Evolutionary conservation across 2,113 vertebrate species (phyloP).

Genomic region (Alces alces): DNA sequence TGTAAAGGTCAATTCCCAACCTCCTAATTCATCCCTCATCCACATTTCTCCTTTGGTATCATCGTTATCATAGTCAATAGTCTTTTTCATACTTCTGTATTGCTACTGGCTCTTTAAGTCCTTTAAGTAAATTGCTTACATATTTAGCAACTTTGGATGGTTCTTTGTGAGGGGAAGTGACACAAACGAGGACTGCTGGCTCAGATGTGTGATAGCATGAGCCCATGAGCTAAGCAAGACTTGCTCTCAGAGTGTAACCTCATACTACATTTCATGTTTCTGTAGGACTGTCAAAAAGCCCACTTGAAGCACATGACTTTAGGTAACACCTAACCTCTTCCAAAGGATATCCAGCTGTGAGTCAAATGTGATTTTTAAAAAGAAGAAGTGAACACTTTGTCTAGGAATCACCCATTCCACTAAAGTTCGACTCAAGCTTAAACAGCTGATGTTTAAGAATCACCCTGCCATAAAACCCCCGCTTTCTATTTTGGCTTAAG

Average conservation of each 20-base stretch:
- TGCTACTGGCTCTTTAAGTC: neutral
- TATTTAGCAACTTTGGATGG: neutral
- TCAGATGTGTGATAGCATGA: neutral
- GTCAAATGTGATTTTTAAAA: constrained; percentile 33
- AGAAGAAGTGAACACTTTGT: neutral
- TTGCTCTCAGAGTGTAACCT: neutral
- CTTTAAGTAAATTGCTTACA: neutral
- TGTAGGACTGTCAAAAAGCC: neutral
- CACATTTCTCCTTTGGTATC: neutral
- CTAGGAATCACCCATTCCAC: neutral
- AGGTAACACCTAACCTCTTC: constrained; percentile 23
- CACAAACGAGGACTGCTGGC: neutral
- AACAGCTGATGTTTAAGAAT: neutral
- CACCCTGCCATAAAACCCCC: neutral
- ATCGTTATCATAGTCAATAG: neutral
- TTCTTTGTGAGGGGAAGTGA: neutral
- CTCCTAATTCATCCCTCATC: neutral
- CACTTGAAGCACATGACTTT: constrained; percentile 73
- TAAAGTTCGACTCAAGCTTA: neutral
- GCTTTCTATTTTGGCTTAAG: neutral
- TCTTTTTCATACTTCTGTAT: neutral
- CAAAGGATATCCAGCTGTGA: constrained; percentile 29
- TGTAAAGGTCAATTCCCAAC: neutral
- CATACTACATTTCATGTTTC: neutral
- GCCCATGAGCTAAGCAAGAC: neutral